Evolutionary conservation across 1,140 invertebrate genomes (phyloP).

Genomic region (Bathynomus jamesi): DNA sequence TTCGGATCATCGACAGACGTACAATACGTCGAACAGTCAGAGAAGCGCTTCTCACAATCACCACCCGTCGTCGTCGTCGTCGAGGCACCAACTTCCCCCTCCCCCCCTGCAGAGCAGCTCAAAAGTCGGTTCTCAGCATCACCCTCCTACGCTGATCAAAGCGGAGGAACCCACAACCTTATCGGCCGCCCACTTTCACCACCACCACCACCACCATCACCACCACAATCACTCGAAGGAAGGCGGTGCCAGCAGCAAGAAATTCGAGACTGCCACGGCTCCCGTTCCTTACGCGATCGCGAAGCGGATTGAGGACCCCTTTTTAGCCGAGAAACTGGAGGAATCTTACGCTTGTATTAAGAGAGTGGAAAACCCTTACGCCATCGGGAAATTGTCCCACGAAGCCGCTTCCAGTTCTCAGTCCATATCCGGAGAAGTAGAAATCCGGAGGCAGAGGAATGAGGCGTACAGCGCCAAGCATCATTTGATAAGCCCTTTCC

Average conservation of each 20-base stretch:
- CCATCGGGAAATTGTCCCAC: background rate
- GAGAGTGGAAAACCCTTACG: background rate
- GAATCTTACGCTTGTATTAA: background rate
- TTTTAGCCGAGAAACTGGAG: background rate
- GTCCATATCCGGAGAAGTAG: background rate
- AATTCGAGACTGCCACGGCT: background rate
- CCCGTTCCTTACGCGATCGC: background rate
- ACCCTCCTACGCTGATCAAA: background rate
- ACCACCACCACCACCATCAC: background rate
- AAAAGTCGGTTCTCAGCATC: background rate
- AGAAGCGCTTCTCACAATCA: background rate
- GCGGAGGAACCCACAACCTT: background rate
- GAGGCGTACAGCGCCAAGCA: background rate
- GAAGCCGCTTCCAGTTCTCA: background rate
- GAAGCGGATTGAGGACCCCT: background rate
- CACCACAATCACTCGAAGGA: background rate
- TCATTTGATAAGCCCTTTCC: background rate
- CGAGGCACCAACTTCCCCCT: background rate
- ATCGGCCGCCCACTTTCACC: background rate
- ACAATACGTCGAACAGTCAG: background rate
- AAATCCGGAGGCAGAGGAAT: background rate
- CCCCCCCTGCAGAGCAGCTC: background rate
- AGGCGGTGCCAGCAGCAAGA: background rate
- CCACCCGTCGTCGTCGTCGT: background rate
- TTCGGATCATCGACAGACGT: background rate